Percentiles rank a stretch among this genome's conserved stretches.
Evolutionary conservation across 2,888 invertebrate species (phyloP).

Genomic region (Lathronympha strigana): DNA sequence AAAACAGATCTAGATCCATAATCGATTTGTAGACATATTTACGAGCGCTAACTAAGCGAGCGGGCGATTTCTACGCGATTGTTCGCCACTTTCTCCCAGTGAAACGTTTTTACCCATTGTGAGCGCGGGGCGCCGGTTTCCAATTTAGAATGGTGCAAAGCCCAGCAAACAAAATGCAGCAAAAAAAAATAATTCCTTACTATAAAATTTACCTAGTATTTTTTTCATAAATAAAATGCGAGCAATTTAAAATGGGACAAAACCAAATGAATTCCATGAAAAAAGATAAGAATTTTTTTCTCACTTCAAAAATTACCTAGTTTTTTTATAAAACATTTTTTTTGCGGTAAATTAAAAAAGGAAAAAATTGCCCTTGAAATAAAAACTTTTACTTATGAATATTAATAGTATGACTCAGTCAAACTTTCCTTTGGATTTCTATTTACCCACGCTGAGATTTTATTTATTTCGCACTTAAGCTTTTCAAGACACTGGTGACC

Average conservation of each 20-base stretch:
- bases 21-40: constrained; percentile 10
- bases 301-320: not conserved
- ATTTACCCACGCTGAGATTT: constrained; percentile 27
- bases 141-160: constrained; percentile 48
- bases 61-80: constrained; percentile 62
- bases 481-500: not conserved
- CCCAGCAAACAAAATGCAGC: not conserved
- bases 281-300: not conserved
- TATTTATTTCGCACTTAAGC: not conserved
- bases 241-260: constrained; percentile 49
- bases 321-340: not conserved
- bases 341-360: not conserved
- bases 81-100: constrained; percentile 80
- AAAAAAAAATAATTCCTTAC: not conserved
- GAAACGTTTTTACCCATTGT: constrained; percentile 81
- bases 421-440: constrained; percentile 38
- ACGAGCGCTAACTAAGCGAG: constrained; percentile 35
- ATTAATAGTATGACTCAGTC: constrained; percentile 20
- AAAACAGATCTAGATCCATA: not conserved
- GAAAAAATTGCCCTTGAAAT: not conserved
- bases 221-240: too few relatives aligned
- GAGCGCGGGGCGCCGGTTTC: constrained; percentile 50
- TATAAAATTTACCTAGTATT: not conserved
- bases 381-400: constrained; percentile 28
- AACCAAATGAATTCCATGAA: not conserved